These are phyloP conservation scores for Acronicta alni DNA, from an alignment of 2,888 invertebrate species.

Conservation along the genomic window DNA sequence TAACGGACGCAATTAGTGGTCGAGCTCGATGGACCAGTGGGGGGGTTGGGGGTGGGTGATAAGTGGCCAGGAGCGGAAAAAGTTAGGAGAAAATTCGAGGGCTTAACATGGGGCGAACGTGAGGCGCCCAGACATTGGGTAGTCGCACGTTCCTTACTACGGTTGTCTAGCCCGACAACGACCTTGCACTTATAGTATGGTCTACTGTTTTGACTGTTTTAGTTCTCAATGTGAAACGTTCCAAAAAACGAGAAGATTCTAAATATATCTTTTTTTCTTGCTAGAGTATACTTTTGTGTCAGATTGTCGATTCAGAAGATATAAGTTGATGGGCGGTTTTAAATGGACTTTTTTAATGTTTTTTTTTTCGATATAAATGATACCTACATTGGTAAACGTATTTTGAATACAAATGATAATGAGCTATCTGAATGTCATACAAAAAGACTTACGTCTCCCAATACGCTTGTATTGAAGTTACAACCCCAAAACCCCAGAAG, in stretches of 20 bases:
- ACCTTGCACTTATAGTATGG: slow-evolving; percentile 62
- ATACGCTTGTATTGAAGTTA: too few species aligned
- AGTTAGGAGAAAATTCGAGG: slow-evolving; percentile 85
- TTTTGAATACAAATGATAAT: too few species aligned
- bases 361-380: too few species aligned
- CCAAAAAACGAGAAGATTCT: too few species aligned
- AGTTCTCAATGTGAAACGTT: not conserved
- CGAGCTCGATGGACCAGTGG: slow-evolving; percentile 79
- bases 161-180: slow-evolving; percentile 50
- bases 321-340: too few species aligned
- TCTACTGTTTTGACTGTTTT: slow-evolving; percentile 31
- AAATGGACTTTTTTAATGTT: too few species aligned
- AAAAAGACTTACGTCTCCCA: too few species aligned
- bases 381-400: too few species aligned
- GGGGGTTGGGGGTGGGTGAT: slow-evolving; percentile 73
- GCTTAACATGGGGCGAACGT: slow-evolving; percentile 74
- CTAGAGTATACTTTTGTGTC: too few species aligned
- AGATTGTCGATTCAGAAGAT: too few species aligned
- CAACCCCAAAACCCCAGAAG: not conserved
- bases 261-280: too few species aligned
- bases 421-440: too few species aligned
- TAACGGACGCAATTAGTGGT: slow-evolving; percentile 90
- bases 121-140: slow-evolving; percentile 65
- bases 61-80: slow-evolving; percentile 86
- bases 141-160: slow-evolving; percentile 38